Base-by-base conservation (phyloP, 2,797 vertebrate genomes). In the Lepilemur ruficaudatus region DNA sequence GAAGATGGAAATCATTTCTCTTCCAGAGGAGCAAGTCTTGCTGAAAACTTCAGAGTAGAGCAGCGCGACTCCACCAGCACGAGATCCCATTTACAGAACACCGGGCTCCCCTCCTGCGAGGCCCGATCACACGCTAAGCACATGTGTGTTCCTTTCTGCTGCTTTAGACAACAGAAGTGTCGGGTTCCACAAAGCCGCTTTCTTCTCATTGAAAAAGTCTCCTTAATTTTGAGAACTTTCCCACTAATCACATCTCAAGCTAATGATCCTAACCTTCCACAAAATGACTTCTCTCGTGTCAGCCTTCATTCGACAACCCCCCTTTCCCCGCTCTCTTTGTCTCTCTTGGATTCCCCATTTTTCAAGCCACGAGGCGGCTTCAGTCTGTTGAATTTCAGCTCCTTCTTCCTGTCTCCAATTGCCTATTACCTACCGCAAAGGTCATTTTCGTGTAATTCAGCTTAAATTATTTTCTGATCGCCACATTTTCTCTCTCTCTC, bases 351-450 rank as follows among this genome's bases (percentile, higher is more conserved):
- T 43, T 48, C 96, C 97, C 98, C 98, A 98, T 98, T 98, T 98
- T 97, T 98, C 98, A 97, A 98, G 95, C 89, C 97, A 96, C 97
- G 96, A 96, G 96, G 98, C 93, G 15, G 96, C 97, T 97, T 97
- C 94, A 93, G 83, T 96, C 97, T 96, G 92, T 88, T 97, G 95
- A 97, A 83, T 70, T 43, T 81, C 98, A 98, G 93, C 97, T 97
- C 35, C 97, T 97, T 89, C 93, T 89, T 96, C 96, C 96, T 0
- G 10, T 90, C 96, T 94, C 46, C 81, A 97, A 96, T 98, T 97
- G 89, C 95, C 96, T 73, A n/a, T 93, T 94, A 96, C 94, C 81
- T 55, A 13, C 95, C 95, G 98, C 98, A 98, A 98, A 98, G 98
- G 95, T 95, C 97, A 98, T 97, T 97, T 96, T 96, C 97, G 96